Conservation (phyloP, 92 coral and sea anemone genomes). For the Paramuricea clavata region DNA sequence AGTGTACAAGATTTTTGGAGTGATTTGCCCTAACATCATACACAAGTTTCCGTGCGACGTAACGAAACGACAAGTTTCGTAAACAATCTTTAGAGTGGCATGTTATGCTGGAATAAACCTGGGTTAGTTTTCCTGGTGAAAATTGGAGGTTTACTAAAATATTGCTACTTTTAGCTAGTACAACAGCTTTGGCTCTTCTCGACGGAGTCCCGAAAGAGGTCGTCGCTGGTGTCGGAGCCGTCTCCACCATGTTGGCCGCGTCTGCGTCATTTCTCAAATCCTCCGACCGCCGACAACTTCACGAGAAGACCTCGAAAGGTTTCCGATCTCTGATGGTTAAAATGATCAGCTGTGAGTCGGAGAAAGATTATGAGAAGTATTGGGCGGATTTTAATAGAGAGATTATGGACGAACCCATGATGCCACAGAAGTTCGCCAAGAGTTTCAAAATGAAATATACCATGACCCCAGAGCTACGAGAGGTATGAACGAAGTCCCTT, state of each 20-base stretch:
- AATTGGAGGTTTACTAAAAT: too few relatives aligned
- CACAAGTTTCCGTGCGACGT: too few relatives aligned
- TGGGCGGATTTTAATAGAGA: conserved; percentile 47
- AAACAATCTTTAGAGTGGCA: too few relatives aligned
- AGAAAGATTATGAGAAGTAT: conserved; percentile 25
- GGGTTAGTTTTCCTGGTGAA: too few relatives aligned
- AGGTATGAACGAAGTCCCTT: conserved; percentile 20
- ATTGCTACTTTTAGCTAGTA: not conserved
- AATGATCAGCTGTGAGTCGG: conserved; percentile 36
- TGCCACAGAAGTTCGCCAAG: conserved; percentile 25
- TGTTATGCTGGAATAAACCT: too few relatives aligned
- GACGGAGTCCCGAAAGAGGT: conserved; percentile 42
- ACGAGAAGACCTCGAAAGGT: conserved; percentile 41
- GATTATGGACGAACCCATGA: conserved; percentile 34
- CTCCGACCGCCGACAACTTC: conserved; percentile 34
- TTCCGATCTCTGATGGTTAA: conserved; percentile 44
- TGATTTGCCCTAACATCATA: too few relatives aligned
- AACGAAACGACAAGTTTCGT: too few relatives aligned
- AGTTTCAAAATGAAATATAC: not conserved
- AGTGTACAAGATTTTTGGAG: too few relatives aligned
- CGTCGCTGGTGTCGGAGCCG: conserved; percentile 39
- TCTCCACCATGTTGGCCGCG: conserved; percentile 40
- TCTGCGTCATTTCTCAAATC: conserved; percentile 27
- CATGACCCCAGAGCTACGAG: conserved; percentile 34
- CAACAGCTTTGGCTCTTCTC: conserved; percentile 34